Evolutionary conservation across 2,113 vertebrate genomes (phyloP).

Genomic region (Penelope pileata): DNA sequence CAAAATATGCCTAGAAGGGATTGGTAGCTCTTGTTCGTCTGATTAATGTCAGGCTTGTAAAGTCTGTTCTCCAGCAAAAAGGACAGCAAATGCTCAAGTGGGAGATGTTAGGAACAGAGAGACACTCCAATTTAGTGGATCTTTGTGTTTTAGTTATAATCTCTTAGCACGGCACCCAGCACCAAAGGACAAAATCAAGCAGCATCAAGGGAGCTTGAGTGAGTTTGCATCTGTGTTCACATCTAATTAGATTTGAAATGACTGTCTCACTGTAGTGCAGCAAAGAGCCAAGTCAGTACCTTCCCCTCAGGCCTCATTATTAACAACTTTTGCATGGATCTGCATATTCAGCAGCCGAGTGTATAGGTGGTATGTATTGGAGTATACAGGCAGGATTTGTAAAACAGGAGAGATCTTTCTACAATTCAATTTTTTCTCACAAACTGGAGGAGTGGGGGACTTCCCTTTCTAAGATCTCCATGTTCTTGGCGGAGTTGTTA

Average conservation of each 20-base stretch:
- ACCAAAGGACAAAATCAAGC: neutral
- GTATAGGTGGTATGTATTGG: neutral
- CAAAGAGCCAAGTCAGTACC: neutral
- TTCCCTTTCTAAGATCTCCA: neutral
- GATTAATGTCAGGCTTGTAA: constrained; percentile 65
- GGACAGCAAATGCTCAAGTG: neutral
- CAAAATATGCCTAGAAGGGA: constrained; percentile 61
- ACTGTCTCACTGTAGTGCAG: neutral
- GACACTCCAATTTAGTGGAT: neutral
- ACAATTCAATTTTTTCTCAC: neutral
- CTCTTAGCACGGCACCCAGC: neutral
- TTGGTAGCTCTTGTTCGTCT: constrained; percentile 49
- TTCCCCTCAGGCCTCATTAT: constrained; percentile 44
- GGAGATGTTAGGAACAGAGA: neutral
- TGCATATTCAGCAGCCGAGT: neutral
- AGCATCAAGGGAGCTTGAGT: neutral
- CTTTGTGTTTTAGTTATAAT: neutral
- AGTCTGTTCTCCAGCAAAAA: neutral
- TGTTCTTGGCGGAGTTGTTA: neutral
- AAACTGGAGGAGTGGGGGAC: neutral
- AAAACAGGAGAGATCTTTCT: neutral
- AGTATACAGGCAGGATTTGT: neutral
- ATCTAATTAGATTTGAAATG: constrained; percentile 66
- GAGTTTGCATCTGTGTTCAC: neutral
- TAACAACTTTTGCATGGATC: neutral